Evolutionary conservation across 2,888 invertebrate species (phyloP).

Genomic region (Pandemis heparana): DNA sequence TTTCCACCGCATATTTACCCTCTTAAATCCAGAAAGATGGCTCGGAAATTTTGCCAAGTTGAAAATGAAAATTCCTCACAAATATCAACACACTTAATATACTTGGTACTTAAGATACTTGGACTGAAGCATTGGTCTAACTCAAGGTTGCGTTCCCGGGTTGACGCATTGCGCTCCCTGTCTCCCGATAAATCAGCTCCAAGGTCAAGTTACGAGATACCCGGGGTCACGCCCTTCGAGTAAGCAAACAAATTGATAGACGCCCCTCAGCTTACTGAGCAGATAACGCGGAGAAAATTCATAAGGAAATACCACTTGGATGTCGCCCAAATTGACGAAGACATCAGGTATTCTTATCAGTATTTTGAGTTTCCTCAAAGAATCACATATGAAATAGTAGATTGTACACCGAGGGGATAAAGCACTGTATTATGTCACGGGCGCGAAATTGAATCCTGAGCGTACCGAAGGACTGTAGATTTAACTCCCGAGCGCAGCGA

Average conservation of each 20-base stretch:
- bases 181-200: slow-evolving; percentile 63
- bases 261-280: slow-evolving; percentile 33
- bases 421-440: no score
- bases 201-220: slow-evolving; percentile 61
- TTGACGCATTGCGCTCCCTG: slow-evolving; percentile 71
- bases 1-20: slow-evolving; percentile 5
- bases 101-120: slow-evolving; percentile 4
- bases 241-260: slow-evolving; percentile 44
- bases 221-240: slow-evolving; percentile 50
- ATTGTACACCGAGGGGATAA: no score
- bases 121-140: slow-evolving; percentile 40
- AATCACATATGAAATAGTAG: no score
- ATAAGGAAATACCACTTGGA: slow-evolving; percentile 13
- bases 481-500: no score
- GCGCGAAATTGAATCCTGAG: no score
- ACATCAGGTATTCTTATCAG: slow-evolving; percentile 8
- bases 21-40: slow-evolving; percentile 15
- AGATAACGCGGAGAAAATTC: slow-evolving; percentile 3
- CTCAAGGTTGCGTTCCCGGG: slow-evolving; percentile 57
- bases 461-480: no score
- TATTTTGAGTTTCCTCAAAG: slow-evolving; percentile 6
- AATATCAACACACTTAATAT: not conserved
- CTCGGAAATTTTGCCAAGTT: slow-evolving; percentile 13
- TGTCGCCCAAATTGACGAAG: not conserved
- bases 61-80: slow-evolving; percentile 17